Percentiles rank a stretch among this genome's conserved stretches.
phyloP scores from a whole-genome alignment of 1,140 invertebrate species.

The Dryas iulia region DNA sequence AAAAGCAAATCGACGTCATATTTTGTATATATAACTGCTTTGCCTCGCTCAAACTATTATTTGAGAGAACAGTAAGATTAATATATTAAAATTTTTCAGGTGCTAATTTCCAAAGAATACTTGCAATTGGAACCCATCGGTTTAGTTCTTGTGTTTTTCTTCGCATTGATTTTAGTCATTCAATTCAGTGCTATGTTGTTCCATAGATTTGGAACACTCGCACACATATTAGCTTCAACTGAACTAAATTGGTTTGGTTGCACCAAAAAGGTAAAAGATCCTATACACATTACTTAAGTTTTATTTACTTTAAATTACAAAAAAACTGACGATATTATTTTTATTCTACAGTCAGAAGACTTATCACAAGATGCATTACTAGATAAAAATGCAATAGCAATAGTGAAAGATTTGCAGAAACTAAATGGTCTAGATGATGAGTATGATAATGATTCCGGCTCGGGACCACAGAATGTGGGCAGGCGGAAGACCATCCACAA shows the following conservation, averaged over 20 bases:
- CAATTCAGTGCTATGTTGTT: conserved; percentile 99
- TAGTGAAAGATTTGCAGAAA: conserved; percentile 94
- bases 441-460: conserved; percentile 92
- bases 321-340: too few relatives aligned
- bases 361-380: conserved; percentile 92
- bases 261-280: conserved; percentile 88
- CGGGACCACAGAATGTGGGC: conserved; percentile 89
- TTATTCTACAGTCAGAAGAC: conserved; percentile 86
- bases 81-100: conserved; percentile 81
- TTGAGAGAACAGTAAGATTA: background rate
- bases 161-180: conserved; percentile 96
- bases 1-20: background rate
- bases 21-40: conserved; percentile 2
- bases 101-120: conserved; percentile 92
- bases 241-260: conserved; percentile 92
- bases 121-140: conserved; percentile 97
- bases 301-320: background rate
- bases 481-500: conserved; percentile 94
- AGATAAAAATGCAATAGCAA: conserved; percentile 95
- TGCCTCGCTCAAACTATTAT: conserved; percentile 4
- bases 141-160: conserved; percentile 98
- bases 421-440: conserved; percentile 94
- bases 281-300: background rate
- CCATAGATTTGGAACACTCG: conserved; percentile 98
- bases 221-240: conserved; percentile 98